These are phyloP conservation scores for Dexiosoma caninum DNA, from an alignment of 2,888 invertebrate species.

Conservation along the genomic window DNA sequence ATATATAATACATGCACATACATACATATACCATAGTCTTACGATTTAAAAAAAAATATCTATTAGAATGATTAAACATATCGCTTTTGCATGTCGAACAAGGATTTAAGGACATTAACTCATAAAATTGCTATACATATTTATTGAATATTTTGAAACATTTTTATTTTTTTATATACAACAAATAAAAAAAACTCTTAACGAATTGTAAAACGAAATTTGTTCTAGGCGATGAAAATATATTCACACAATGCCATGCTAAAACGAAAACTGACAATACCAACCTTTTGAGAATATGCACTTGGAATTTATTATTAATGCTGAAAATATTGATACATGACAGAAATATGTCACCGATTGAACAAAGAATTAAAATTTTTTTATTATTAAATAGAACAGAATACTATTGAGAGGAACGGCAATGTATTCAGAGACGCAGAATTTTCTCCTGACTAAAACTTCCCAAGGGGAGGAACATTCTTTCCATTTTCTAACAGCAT, in stretches of 20 bases:
- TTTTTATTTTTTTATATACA: conserved; percentile 28
- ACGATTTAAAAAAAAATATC: conserved; percentile 11
- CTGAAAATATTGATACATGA: neutral
- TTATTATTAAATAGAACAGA: too few species aligned
- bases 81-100: conserved; percentile 15
- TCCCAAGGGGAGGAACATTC: neutral
- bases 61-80: conserved; percentile 18
- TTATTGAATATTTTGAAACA: neutral
- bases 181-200: neutral
- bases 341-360: neutral
- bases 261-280: neutral
- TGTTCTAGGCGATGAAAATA: neutral
- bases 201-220: conserved; percentile 23
- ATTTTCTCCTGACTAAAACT: neutral
- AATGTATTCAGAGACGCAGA: too few species aligned
- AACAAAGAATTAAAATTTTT: neutral
- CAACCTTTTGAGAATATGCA: neutral
- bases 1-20: too few species aligned
- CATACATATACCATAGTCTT: conserved; percentile 6
- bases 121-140: conserved; percentile 7
- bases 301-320: neutral
- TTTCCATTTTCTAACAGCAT: neutral
- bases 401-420: too few species aligned
- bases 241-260: neutral
- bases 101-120: conserved; percentile 10